Base-by-base conservation (phyloP, 2,888 invertebrate species). In the Synergus itoensis region DNA sequence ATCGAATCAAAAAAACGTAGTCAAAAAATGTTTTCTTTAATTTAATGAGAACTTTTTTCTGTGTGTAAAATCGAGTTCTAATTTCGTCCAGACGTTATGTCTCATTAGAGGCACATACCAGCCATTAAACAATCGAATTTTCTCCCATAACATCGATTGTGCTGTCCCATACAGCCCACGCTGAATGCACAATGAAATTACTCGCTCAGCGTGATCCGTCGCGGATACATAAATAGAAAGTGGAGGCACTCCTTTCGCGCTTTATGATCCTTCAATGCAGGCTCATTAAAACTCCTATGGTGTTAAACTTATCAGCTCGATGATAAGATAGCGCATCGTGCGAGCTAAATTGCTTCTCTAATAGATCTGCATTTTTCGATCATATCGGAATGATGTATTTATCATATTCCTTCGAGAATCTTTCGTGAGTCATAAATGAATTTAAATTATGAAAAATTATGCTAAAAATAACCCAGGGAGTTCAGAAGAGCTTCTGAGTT, bases 181-280 rank as follows among this genome's bases (percentile, higher is more conserved):
- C 53, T 73, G 73, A 73, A 73, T 73, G 28, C 36, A 73, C 73
- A 73, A 73, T 73, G 53, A 73, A 73, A 73, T 73, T 48, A 73
- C 73, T 73, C 16, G 73, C 73, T 36, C 73, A 73, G 48, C 73
- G 11, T 73, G 73, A 73, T 73, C 73, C 73, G 73, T 53, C 53
- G 73, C 73, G 73, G 48, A 53, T 48, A 48, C 73, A 73, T 73
- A 73, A 73, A 73, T 73, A 73, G 73, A 73, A 73, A 73, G 73
- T 53, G 73, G 73, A 48, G 73, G 73, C 73, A 73, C 73, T 73
- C 73, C 73, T 73, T 73, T 73, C 16, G 36, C 73, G 73, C 73
- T 48, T 53, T 73, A 73, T 73, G 73, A 73, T 73, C 73, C 73
- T 36, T 73, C 73, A 73, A 73, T 53, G n/a, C 36, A 45, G 14